Evolutionary conservation across 2,888 invertebrate genomes (phyloP), one percentile per base, ranked within the genome.

Genomic region (Orthosia gothica): DNA sequence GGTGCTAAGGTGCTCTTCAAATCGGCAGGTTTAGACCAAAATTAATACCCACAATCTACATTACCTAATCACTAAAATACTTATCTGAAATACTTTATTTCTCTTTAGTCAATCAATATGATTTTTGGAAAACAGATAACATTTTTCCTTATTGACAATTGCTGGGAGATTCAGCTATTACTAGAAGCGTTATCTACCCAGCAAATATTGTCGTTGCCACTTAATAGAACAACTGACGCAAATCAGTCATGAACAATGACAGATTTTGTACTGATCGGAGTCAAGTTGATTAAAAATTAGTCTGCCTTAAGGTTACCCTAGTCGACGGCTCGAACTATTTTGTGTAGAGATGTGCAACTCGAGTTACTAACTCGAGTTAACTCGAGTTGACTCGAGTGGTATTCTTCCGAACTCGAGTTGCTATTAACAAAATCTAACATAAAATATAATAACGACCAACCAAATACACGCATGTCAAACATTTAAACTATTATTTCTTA

Each of bases 91-190:
- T 47, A n/a, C n/a, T n/a, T n/a, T n/a, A n/a, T n/a, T n/a, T n/a
- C n/a, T n/a, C n/a, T n/a, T n/a, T n/a, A n/a, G 40, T 40, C 40
- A 9, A 40, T 16, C 32, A 52, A 40, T 52, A 32, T 47, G 15
- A 64, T 16, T 66, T 71, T 57, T 57, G 18, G 76, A 15, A 65
- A 59, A 71, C 12, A n/a, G 13, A 61, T 45, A 73, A 11, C 2
- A 40, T 16, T 55, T 79, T 81, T 74, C 76, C 74, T 62, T 74
- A 57, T 75, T 80, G 54, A 23, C 20, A 5, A 62, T 52, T 55
- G 4, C 26, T 45, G 26, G 18, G 18, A 55, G 49, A 81, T 74
- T 50, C 26, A 55, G 13, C 16, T 23, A 61, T 81, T 75, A 5
- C 16, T 32, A 54, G 64, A 81, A 75, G 40, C 26, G n/a, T 81